Evolutionary conservation across 2,113 vertebrate species (phyloP), one percentile per base, ranked within the genome.

Genomic region (Anthoscopus minutus): DNA sequence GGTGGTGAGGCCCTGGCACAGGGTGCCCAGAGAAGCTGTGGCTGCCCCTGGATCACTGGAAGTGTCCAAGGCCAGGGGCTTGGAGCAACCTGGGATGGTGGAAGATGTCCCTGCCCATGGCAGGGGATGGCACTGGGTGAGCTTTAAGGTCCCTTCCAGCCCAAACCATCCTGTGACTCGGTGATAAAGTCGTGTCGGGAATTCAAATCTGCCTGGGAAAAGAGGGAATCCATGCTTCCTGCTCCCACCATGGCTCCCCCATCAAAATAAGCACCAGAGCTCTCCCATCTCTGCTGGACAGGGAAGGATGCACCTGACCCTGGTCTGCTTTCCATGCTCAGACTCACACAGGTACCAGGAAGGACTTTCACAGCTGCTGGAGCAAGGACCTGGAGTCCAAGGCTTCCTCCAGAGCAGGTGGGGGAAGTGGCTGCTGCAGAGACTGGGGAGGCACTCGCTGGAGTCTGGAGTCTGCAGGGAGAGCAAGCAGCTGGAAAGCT

Each of bases 391-490:
- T 38, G 48, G 25, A 38, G 72, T 28, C 3, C 5, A 38, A 78
- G 51, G 38, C 30, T 87, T 11, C 45, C 65, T 33, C 2, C 2
- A 3, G 77, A 38, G 73, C 38, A 7, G 15, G 40, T 0, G 0
- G 47, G 38, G 60, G 65, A 73, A 15, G 8, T 6, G 42, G 42
- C 71, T 50, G 38, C 51, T 57, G 69, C 0, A 2, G 72, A 69
- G 64, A 33, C 8, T 62, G 60, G 42, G 90, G 86, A 92, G 37
- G 38, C 1, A 3, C 51, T 50, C 0, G 0, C 47, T 54, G 89
- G 60, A 84, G 56, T 33, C 86, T 81, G 70, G 33, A 79, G 44
- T 54, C 85, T 66, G 17, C 11, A 16, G 53, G 53, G 37, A 83
- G 40, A 65, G 30, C 38, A 6, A 0, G 7, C 2, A 7, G 42